phyloP scores from a whole-genome alignment of 2,888 invertebrate species.

The Clunio marinus region DNA sequence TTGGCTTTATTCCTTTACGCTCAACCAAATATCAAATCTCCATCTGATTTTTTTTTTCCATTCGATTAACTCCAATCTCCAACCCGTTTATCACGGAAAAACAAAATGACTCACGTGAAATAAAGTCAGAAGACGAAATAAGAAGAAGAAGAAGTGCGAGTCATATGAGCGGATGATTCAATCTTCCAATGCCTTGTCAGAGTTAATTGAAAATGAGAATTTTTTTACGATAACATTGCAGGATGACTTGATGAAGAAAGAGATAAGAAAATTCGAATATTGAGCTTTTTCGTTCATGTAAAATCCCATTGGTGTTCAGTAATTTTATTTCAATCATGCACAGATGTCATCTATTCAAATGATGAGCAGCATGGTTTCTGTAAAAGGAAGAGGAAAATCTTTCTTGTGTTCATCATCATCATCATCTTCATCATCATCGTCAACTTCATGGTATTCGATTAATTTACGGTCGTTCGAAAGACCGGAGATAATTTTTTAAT shows the following conservation, averaged over 20 bases:
- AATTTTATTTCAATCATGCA: slow-evolving; percentile 1
- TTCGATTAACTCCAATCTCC: slow-evolving; percentile 25
- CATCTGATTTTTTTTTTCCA: slow-evolving; percentile 21
- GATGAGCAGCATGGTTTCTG: not conserved
- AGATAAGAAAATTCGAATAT: no score
- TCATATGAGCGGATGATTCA: not conserved
- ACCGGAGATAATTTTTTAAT: no score
- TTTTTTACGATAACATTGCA: not conserved
- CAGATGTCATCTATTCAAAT: not conserved
- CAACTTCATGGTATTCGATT: no score
- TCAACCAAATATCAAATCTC: slow-evolving; percentile 31
- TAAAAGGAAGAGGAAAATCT: not conserved
- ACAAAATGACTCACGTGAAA: not conserved
- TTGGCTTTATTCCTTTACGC: slow-evolving; percentile 35
- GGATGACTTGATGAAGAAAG: not conserved
- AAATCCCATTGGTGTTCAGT: not conserved
- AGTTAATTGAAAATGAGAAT: not conserved
- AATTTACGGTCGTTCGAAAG: no score
- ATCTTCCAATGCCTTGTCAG: not conserved
- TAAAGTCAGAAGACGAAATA: not conserved
- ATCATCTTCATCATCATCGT: no score
- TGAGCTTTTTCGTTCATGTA: no score
- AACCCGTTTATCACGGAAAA: slow-evolving; percentile 5
- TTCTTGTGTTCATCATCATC: no score
- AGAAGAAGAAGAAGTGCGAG: no score